Base-by-base conservation (phyloP, 2,113 vertebrate species). In the Taxidea taxus region DNA sequence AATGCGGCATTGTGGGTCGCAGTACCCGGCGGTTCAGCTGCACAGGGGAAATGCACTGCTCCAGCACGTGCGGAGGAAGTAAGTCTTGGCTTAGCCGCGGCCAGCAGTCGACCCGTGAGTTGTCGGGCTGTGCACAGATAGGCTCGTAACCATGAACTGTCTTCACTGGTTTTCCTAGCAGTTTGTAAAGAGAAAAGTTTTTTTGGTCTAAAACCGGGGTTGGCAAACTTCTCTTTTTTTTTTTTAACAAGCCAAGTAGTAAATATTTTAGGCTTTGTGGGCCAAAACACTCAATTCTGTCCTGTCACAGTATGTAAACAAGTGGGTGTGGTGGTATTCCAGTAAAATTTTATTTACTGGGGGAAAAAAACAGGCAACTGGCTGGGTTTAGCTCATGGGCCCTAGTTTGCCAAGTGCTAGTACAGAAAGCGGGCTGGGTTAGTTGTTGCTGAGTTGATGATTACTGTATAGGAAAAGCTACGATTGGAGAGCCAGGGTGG, bases 261-360 rank as follows among this genome's bases (percentile, higher is more conserved):
- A 91, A 94, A 64, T 94, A 42, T 37, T 70, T 93, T 93, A 88
- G 87, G 31, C 42, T 93, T 66, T 68, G 12, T 51, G 86, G 68
- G 25, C 47, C 82, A 29, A 1, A 12, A 6, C 7, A 39, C 39
- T 47, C 13, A 2, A 0, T 66, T 47, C 66, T 84, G 44, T 37
- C n/a, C 47, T 3, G 16, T 37, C 56, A 37, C 86, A 18, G 3
- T 44, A 14, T n/a, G 29, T 90, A 15, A 95, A 31, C 80, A 60
- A 37, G 7, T 20, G 39, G 70, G 29, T 31, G 47, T 42, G 72
- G 31, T 31, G 51, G 7, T 47, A 7, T 44, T 44, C 66, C 47
- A 10, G 7, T 72, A 16, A 84, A 31, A 47, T 27, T 70, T 56
- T 72, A 27, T 12, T n/a, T 58, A 34, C 37, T 1, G 23, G 18